These are phyloP conservation scores for Delia radicum DNA, from an alignment of 1,140 invertebrate genomes.

Conservation along the genomic window DNA sequence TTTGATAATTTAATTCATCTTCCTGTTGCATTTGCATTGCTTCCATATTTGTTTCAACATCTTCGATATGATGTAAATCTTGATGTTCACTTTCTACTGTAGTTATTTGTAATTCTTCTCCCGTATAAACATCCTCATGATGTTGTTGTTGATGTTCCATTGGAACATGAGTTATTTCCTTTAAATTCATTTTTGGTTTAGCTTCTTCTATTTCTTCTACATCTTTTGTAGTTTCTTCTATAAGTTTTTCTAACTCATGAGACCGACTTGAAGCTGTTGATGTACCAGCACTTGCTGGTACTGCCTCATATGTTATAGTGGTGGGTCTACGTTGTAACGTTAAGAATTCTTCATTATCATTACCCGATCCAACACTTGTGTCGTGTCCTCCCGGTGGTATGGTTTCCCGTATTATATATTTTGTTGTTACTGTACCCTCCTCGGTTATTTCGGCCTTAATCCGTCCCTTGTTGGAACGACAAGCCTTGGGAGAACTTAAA, in stretches of 20 bases:
- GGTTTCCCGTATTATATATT: constrained; percentile 36
- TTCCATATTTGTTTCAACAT: constrained; percentile 25
- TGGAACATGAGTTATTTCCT: constrained; percentile 33
- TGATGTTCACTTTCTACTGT: constrained; percentile 8
- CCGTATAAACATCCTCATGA: constrained; percentile 11
- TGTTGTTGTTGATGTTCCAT: constrained; percentile 33
- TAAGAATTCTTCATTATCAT: constrained; percentile 42
- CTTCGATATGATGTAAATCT: constrained; percentile 34
- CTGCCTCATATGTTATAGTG: constrained; percentile 27
- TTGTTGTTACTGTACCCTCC: constrained; percentile 34
- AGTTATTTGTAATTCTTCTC: constrained; percentile 3
- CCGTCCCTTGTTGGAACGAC: constrained; percentile 44
- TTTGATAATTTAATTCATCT: constrained; percentile 20
- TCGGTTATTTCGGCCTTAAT: constrained; percentile 44
- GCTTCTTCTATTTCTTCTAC: constrained; percentile 49
- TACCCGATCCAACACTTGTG: constrained; percentile 20
- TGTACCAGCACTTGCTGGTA: neutral
- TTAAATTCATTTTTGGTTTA: constrained; percentile 39
- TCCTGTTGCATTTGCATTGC: constrained; percentile 20
- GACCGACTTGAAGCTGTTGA: constrained; percentile 33
- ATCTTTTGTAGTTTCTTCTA: constrained; percentile 55
- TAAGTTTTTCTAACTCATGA: constrained; percentile 48
- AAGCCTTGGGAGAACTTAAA: constrained; percentile 49
- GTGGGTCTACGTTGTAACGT: constrained; percentile 37
- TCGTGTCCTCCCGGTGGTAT: constrained; percentile 8